Evolutionary conservation across 2,797 vertebrate species (phyloP), one percentile per base, ranked within the genome.

Genomic region (Manis crassicaudata): DNA sequence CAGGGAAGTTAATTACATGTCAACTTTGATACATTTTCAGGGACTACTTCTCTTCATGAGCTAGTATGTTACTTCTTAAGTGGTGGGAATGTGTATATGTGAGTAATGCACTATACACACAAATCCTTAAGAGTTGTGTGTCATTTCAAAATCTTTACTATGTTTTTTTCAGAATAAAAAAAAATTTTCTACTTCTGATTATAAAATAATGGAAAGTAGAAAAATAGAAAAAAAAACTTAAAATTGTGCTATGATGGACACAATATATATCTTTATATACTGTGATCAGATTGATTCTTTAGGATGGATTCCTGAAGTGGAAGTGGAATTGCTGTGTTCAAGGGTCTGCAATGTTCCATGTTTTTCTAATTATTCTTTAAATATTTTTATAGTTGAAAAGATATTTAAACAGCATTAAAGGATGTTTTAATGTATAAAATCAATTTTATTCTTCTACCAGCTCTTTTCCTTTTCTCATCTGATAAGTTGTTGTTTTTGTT

Each of bases 351-450:
- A 0, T 88, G 14, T 73, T 88, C 50, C 20, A n/a, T 54, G 88
- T 84, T 58, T 52, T 50, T 58, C 52, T n/a, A 82, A 68, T 76
- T 85, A 88, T 50, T 46, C 32, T 70, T 90, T 85, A 75, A 72
- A 23, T 92, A 70, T 85, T 87, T 92, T 94, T 85, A 40, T 93
- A 84, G 35, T 91, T 50, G 40, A 70, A 97, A 92, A 77, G 50
- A 65, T 75, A 72, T 13, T 77, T 93, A 83, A 87, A 62, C 25
- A 89, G 3, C 60, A 76, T 63, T 92, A 84, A 92, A 94, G 21
- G 32, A 88, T 11, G 46, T 93, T 94, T 93, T 90, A 82, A 85
- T 91, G 54, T 40, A 77, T 76, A 54, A 58, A 89, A 68, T 80
- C 1, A 20, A 13, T 90, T 95, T 54, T 72, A 54, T 92, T 92